Conservation (phyloP, 1,140 invertebrate species). For the Neodiprion virginianus region DNA sequence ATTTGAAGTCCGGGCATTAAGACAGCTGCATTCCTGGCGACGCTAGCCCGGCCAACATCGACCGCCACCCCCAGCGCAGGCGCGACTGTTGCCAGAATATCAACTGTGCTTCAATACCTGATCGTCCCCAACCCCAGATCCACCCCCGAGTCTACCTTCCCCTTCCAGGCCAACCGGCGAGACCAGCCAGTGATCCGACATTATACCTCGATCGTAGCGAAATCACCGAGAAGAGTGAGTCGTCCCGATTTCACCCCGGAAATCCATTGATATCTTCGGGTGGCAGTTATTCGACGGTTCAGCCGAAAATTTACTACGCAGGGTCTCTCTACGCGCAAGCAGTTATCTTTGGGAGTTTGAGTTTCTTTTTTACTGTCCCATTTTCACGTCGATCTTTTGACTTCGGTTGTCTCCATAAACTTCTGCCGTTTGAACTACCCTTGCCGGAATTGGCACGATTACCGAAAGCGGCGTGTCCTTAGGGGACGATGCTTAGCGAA, state of each 20-base stretch:
- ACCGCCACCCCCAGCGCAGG: conserved; percentile 52
- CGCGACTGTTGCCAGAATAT: conserved; percentile 50
- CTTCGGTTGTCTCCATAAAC: too few species aligned
- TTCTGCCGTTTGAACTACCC: too few species aligned
- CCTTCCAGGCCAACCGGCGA: not conserved
- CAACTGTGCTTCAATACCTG: conserved; percentile 51
- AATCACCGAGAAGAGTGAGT: conserved; percentile 24
- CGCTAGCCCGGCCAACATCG: conserved; percentile 55
- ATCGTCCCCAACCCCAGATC: conserved; percentile 37
- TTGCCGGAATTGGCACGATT: not conserved
- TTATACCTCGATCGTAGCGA: conserved; percentile 35
- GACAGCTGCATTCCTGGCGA: conserved; percentile 21
- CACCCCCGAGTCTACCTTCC: conserved; percentile 2
- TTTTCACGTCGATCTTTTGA: too few species aligned
- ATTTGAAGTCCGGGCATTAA: conserved; percentile 41
- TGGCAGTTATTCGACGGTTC: too few species aligned
- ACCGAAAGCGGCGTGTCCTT: not conserved
- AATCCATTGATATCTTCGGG: conserved; percentile 3
- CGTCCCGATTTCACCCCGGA: conserved; percentile 12
- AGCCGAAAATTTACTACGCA: too few species aligned
- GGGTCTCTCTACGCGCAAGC: too few species aligned
- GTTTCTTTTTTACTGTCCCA: too few species aligned
- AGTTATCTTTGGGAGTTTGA: too few species aligned
- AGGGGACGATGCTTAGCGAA: not conserved
- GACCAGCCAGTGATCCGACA: conserved; percentile 29